Conservation (phyloP, 2,113 vertebrate species). For the Alligator sinensis region DNA sequence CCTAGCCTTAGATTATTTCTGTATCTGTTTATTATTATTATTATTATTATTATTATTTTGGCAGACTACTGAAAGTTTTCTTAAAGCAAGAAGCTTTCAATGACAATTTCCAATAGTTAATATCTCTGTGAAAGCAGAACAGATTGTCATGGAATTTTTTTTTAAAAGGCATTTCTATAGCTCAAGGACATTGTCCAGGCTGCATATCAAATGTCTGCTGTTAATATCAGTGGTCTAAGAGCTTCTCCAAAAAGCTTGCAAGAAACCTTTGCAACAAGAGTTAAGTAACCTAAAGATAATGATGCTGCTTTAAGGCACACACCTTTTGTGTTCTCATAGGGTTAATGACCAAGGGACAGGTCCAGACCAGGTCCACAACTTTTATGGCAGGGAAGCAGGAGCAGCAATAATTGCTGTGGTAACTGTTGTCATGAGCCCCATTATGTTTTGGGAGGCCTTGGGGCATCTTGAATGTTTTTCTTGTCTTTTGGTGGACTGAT, state of each 20-base stretch:
- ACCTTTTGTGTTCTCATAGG: too few species aligned
- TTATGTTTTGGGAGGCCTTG: too few species aligned
- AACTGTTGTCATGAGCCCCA: too few species aligned
- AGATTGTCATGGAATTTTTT: not conserved
- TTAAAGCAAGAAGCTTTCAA: not conserved
- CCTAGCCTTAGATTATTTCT: not conserved
- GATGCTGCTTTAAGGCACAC: too few species aligned
- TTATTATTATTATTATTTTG: not conserved
- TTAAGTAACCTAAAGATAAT: too few species aligned
- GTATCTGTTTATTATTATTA: too few species aligned
- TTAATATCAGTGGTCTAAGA: not conserved
- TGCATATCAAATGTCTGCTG: not conserved
- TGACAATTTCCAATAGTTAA: not conserved
- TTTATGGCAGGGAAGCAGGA: too few species aligned
- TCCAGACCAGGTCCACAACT: too few species aligned
- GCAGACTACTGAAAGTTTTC: not conserved
- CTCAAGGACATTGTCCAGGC: not conserved
- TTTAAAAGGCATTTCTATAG: not conserved
- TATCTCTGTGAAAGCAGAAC: not conserved
- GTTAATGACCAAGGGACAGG: too few species aligned
- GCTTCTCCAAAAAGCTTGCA: not conserved
- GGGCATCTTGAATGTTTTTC: too few species aligned
- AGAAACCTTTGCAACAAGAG: not conserved
- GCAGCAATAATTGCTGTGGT: too few species aligned
- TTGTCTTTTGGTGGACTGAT: too few species aligned